Base-by-base conservation (phyloP, 53 echinoderm and acorn worm species). In the Luidia sarsii region DNA sequence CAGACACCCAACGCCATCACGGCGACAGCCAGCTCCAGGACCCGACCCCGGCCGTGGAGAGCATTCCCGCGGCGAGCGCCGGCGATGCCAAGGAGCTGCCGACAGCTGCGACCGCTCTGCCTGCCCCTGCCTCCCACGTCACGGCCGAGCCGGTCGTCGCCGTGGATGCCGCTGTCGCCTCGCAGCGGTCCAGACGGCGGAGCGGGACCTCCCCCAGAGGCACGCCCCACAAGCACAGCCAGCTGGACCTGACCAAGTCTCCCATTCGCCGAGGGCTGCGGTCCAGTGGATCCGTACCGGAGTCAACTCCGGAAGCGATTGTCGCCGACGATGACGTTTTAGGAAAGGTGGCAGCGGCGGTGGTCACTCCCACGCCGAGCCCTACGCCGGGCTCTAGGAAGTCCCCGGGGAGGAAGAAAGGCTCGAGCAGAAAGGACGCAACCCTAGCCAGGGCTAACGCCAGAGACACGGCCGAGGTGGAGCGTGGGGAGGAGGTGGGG, bases 221-320 rank as follows among this genome's bases (percentile, higher is more conserved):
- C 14, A 61, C 77, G 21, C 77, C 77, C 2, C 77, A 28, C 9
- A 77, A 77, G 39, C 77, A 77, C 4, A 4, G 48, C 15, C 77
- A 77, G 45, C 48, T 77, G 8, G 77, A 77, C 61, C 60, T 61
- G 9, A 77, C 77, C 9, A 80, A 67, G 18, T 88, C 83, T n/a
- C 88, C 88, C 0, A 85, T 68, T 6, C 59, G 90, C 43, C 66
- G 71, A 20, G 83, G 82, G 19, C 50, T 88, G 24, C 34, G 88
- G 48, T 88, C 88, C 36, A 51, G 68, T n/a, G 83, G 73, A 66
- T 37, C 50, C 0, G 50, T 57, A 13, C 29, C n/a, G 11, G 81
- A 55, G 24, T 21, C 19, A 16, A 54, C 69, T 50, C 68, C 41
- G 46, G 51, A 37, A 29, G 57, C 46, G 27, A 74, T 68, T 4